phyloP scores from a whole-genome alignment of 2,888 invertebrate species.

The Patella depressa region DNA sequence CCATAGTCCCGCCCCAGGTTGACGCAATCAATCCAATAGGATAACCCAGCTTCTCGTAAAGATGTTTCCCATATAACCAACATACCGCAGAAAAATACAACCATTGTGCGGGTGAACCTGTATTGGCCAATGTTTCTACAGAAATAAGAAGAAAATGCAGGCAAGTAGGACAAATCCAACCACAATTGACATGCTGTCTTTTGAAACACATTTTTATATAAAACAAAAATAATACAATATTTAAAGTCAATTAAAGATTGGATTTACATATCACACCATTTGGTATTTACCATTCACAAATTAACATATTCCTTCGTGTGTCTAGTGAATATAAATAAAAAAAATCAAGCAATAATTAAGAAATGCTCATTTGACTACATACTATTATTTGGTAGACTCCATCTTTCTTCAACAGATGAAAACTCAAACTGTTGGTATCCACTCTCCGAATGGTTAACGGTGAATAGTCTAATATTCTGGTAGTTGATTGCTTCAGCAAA shows the following conservation, averaged over 20 bases:
- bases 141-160: too few species aligned
- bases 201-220: too few species aligned
- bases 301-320: too few species aligned
- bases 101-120: not conserved
- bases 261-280: too few species aligned
- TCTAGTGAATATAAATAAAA: too few species aligned
- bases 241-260: too few species aligned
- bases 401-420: constrained; percentile 39
- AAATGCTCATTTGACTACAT: not conserved
- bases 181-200: too few species aligned
- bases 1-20: constrained; percentile 58
- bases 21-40: constrained; percentile 63
- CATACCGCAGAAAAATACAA: constrained; percentile 65
- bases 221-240: too few species aligned
- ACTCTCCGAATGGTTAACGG: constrained; percentile 41
- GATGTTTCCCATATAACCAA: constrained; percentile 64
- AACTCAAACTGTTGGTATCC: constrained; percentile 43
- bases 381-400: constrained; percentile 55
- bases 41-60: constrained; percentile 51
- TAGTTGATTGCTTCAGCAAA: constrained; percentile 46
- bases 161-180: too few species aligned
- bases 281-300: too few species aligned
- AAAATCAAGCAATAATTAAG: too few species aligned
- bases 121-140: too few species aligned
- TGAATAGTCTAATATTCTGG: constrained; percentile 54